Percentiles rank a stretch among this genome's conserved stretches.
Conservation (phyloP, 1,140 invertebrate genomes). For the Phymastichus coffea region DNA sequence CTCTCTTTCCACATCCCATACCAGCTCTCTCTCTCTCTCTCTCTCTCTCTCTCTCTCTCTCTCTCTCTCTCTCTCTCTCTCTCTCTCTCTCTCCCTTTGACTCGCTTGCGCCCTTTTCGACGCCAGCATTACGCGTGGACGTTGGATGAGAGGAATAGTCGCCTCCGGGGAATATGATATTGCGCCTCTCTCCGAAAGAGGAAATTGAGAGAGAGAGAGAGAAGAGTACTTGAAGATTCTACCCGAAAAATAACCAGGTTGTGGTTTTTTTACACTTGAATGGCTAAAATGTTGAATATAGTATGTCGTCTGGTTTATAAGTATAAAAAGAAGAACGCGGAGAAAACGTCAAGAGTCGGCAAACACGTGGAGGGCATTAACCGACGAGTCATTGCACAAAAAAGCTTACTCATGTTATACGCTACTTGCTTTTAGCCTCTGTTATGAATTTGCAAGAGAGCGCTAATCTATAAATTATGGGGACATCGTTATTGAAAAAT, state of each 20-base stretch:
- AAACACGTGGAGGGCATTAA: slow-evolving; percentile 43
- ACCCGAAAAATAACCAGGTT: no score
- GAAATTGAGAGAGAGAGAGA: background rate
- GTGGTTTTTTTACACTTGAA: no score
- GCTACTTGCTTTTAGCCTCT: slow-evolving; percentile 43
- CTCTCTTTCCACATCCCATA: slow-evolving; percentile 41
- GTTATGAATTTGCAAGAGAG: slow-evolving; percentile 33
- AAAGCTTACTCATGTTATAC: slow-evolving; percentile 56
- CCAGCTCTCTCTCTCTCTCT: slow-evolving; percentile 41
- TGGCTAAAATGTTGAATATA: no score
- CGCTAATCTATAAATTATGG: slow-evolving; percentile 6
- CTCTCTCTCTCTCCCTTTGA: background rate
- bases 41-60: slow-evolving; percentile 32
- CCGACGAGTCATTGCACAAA: slow-evolving; percentile 55
- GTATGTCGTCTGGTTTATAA: no score
- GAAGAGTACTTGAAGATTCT: background rate
- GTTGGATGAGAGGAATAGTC: slow-evolving; percentile 23
- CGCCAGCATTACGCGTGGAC: no score
- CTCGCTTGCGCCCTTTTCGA: no score
- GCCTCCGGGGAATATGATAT: no score
- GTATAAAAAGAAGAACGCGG: background rate
- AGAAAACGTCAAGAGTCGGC: slow-evolving; percentile 42
- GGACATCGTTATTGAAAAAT: slow-evolving; percentile 3
- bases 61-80: background rate
- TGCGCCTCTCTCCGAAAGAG: no score